Base-by-base conservation (phyloP, 2,113 vertebrate genomes). In the Cervus canadensis region DNA sequence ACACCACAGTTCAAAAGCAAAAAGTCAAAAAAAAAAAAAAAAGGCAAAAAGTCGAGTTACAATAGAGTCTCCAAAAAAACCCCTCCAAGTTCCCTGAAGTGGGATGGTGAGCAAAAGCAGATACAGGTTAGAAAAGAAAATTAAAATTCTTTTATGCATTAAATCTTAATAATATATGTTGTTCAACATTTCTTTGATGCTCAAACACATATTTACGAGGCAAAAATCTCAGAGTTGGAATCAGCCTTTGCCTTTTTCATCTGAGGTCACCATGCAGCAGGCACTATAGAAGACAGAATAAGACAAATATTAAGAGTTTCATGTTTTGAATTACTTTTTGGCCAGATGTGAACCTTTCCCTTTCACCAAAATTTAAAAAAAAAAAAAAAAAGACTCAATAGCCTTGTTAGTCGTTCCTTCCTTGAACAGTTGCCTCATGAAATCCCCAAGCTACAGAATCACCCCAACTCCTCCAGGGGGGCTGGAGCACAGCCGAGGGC, bases 321-420 rank as follows among this genome's bases (percentile, higher is more conserved):
- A 67, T 81, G 59, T 25, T 90, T 90, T 78, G 57, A 76, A 67
- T 97, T 94, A 88, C 30, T 25, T 33, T 76, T 97, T 97, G 57
- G 81, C 26, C 52, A 85, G 60, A 81, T 82, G 23, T 82, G 16
- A 28, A 64, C 5, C 9, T 92, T 95, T 92, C 7, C 12, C n/a
- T 82, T 67, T 85, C 43, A 71, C 14, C 48, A 79, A 33, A 50
- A 78, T 45, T 28, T 36, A 36, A 36, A 2, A 78, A 45, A 74
- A 76, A 78, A 62, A n/a, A 78, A 78, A 52, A 14, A 93, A 52
- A 14, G 26, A 52, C 10, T 88, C 36, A 81, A 7, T 40, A 17
- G 10, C 40, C 9, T 52, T 57, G 33, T 45, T 14, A 83, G 19
- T 50, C 40, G 19, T 57, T 52, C 3, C 30, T 91, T 50, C 28